Evolutionary conservation across 2,888 invertebrate genomes (phyloP).

Genomic region (Drosophila fulvimacula): DNA sequence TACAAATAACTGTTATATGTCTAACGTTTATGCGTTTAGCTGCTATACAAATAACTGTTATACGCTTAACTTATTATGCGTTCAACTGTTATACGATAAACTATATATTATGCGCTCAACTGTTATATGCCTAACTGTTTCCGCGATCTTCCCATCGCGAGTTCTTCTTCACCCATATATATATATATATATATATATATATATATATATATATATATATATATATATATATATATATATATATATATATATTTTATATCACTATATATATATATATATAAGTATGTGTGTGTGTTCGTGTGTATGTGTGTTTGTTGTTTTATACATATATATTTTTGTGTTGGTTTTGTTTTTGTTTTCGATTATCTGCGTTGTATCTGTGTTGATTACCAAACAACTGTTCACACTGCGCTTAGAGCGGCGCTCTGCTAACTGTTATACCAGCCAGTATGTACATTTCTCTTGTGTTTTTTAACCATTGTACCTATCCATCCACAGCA

Average conservation of each 20-base stretch:
- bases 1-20: not conserved
- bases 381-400: conserved; percentile 36
- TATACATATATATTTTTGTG: conserved; percentile 1
- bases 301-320: conserved; percentile 20
- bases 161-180: not conserved
- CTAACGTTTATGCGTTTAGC: not conserved
- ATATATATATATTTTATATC: not conserved
- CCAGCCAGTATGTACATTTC: conserved; percentile 51
- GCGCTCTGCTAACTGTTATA: conserved; percentile 64
- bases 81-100: not conserved
- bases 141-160: conserved; percentile 2
- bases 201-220: conserved; percentile 3
- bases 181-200: conserved; percentile 2
- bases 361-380: conserved; percentile 39
- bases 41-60: not conserved
- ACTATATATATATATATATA: not conserved
- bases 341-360: not conserved
- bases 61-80: not conserved
- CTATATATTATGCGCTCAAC: not conserved
- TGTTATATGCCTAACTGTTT: conserved; percentile 10
- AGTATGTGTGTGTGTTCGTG: conserved; percentile 6
- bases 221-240: conserved; percentile 1
- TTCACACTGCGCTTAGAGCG: conserved; percentile 49
- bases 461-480: conserved; percentile 49
- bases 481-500: conserved; percentile 27